phyloP scores from a whole-genome alignment of 2,113 vertebrate species.

The Calidris pygmaea region DNA sequence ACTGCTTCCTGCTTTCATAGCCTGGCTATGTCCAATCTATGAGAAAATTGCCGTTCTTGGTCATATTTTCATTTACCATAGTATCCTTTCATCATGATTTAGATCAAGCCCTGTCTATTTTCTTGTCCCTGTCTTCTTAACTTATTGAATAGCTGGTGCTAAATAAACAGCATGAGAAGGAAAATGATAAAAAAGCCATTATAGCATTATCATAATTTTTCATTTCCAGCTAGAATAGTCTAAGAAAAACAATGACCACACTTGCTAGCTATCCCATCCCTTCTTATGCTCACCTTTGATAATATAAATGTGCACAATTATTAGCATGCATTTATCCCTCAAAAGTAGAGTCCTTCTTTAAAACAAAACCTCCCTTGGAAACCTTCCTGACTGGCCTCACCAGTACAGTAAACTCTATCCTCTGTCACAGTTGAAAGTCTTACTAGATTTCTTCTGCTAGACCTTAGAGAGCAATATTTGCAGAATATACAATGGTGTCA shows the following conservation, averaged over 20 bases:
- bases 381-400: not conserved
- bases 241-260: not conserved
- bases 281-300: not conserved
- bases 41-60: not conserved
- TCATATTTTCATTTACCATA: not conserved
- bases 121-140: not conserved
- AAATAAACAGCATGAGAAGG: not conserved
- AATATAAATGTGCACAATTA: not conserved
- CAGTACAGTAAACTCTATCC: not conserved
- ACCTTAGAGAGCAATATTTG: not conserved
- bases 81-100: not conserved
- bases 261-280: not conserved
- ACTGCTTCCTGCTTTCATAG: not conserved
- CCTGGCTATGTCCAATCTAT: not conserved
- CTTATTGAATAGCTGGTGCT: not conserved
- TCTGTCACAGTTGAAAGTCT: not conserved
- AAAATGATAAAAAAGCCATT: not conserved
- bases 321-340: not conserved
- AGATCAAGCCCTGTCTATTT: not conserved
- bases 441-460: not conserved
- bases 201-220: not conserved
- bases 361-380: not conserved
- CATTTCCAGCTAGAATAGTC: not conserved
- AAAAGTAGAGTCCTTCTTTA: not conserved
- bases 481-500: not conserved